A percentile compares a stretch with the other conserved stretches of the same genome.
Evolutionary conservation across 2,113 vertebrate genomes (phyloP).

Genomic region (Etia nguti): DNA sequence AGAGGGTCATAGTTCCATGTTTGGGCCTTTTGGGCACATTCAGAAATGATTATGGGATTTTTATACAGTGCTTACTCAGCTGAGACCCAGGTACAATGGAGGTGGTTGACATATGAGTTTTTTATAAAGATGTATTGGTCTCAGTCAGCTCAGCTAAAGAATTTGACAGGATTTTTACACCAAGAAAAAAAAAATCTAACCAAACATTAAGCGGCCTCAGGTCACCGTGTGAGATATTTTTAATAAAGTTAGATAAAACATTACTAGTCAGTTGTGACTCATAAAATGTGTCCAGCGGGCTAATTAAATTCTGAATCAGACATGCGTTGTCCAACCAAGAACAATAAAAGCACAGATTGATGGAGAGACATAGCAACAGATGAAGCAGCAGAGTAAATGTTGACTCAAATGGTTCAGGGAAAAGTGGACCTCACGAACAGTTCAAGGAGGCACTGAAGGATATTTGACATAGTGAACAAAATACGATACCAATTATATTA

Average conservation of each 20-base stretch:
- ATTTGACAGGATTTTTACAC: background rate
- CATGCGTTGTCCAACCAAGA: background rate
- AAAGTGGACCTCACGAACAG: background rate
- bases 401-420: background rate
- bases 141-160: background rate
- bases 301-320: constrained; percentile 8
- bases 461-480: background rate
- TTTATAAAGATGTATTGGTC: constrained; percentile 2
- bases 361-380: constrained; percentile 8
- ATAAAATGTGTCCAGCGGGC: constrained; percentile 17
- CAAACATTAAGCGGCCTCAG: background rate
- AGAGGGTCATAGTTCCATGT: constrained; percentile 36
- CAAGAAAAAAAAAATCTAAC: background rate
- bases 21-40: constrained; percentile 55
- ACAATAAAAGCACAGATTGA: constrained; percentile 19
- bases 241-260: constrained; percentile 12
- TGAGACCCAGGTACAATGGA: constrained; percentile 20
- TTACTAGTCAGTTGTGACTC: constrained; percentile 6
- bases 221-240: background rate
- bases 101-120: constrained; percentile 14
- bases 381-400: constrained; percentile 4
- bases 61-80: constrained; percentile 49
- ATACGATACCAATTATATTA: background rate
- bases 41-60: constrained; percentile 58
- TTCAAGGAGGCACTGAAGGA: background rate